phyloP scores from a whole-genome alignment of 2,888 invertebrate genomes.

The Spicauda simplicius region DNA sequence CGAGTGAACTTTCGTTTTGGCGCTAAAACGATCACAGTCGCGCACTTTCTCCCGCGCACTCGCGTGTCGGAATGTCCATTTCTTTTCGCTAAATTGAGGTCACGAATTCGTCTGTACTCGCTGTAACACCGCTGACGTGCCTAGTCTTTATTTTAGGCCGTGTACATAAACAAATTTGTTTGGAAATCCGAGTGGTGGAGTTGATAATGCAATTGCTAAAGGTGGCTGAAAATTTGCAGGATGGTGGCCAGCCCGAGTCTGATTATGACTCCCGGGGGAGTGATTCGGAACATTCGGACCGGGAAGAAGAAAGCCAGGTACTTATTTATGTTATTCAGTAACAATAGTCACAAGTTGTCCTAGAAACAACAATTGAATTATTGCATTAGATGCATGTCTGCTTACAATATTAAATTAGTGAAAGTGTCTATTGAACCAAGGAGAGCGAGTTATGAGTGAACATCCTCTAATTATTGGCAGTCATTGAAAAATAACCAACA shows the following conservation, averaged over 20 bases:
- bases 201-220: slow-evolving; percentile 72
- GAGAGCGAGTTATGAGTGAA: slow-evolving; percentile 33
- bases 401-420: slow-evolving; percentile 35
- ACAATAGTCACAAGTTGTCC: not conserved
- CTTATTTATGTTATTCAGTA: slow-evolving; percentile 36
- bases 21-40: slow-evolving; percentile 70
- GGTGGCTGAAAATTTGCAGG: slow-evolving; percentile 76
- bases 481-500: slow-evolving; percentile 31
- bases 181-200: slow-evolving; percentile 14
- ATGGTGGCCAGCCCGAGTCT: slow-evolving; percentile 69
- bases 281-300: slow-evolving; percentile 84
- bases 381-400: slow-evolving; percentile 18
- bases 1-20: slow-evolving; percentile 74
- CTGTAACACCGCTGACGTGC: slow-evolving; percentile 63
- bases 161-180: slow-evolving; percentile 43
- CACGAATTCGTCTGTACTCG: slow-evolving; percentile 73
- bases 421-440: slow-evolving; percentile 35
- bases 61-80: slow-evolving; percentile 80
- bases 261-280: slow-evolving; percentile 82
- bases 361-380: slow-evolving; percentile 30
- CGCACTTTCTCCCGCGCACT: slow-evolving; percentile 77
- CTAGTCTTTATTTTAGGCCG: slow-evolving; percentile 55
- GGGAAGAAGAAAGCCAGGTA: slow-evolving; percentile 90
- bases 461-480: slow-evolving; percentile 30
- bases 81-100: slow-evolving; percentile 81